phyloP scores from a whole-genome alignment of 1,140 invertebrate genomes.

The Ericerus pela region DNA sequence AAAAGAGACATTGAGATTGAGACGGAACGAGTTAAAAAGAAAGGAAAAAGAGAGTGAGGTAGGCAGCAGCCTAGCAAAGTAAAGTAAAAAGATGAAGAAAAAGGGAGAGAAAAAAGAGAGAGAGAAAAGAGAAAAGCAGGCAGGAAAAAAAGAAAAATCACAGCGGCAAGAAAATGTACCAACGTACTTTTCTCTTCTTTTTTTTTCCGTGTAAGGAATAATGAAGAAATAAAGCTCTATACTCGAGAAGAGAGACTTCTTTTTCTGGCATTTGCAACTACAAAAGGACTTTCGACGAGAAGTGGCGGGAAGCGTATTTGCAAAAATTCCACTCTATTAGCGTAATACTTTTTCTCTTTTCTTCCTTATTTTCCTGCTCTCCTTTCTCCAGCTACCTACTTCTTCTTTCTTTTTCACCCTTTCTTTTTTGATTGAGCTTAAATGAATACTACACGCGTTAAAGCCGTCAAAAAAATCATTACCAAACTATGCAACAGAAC shows the following conservation, averaged over 20 bases:
- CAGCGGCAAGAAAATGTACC: slow-evolving; percentile 7
- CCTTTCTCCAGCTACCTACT: too few relatives aligned
- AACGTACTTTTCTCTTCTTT: neutral
- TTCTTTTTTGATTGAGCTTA: neutral
- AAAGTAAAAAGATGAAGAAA: too few relatives aligned
- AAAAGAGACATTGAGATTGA: too few relatives aligned
- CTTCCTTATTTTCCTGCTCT: too few relatives aligned
- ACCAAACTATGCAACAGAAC: too few relatives aligned
- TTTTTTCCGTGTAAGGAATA: slow-evolving; percentile 1
- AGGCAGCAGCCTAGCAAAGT: too few relatives aligned
- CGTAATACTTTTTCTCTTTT: neutral
- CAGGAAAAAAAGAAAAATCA: neutral
- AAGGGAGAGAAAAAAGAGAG: neutral
- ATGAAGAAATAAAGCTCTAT: slow-evolving; percentile 9
- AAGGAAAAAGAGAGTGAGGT: too few relatives aligned
- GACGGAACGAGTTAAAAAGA: too few relatives aligned
- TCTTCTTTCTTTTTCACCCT: too few relatives aligned
- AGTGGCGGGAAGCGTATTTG: neutral
- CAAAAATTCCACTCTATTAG: neutral
- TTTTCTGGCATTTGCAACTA: neutral
- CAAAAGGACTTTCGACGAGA: neutral
- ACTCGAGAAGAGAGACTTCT: neutral
- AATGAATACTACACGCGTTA: too few relatives aligned
- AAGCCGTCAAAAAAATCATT: too few relatives aligned
- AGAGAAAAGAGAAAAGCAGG: neutral